Evolutionary conservation across 1,140 invertebrate species (phyloP).

Genomic region (Stegodyphus mimosarum): DNA sequence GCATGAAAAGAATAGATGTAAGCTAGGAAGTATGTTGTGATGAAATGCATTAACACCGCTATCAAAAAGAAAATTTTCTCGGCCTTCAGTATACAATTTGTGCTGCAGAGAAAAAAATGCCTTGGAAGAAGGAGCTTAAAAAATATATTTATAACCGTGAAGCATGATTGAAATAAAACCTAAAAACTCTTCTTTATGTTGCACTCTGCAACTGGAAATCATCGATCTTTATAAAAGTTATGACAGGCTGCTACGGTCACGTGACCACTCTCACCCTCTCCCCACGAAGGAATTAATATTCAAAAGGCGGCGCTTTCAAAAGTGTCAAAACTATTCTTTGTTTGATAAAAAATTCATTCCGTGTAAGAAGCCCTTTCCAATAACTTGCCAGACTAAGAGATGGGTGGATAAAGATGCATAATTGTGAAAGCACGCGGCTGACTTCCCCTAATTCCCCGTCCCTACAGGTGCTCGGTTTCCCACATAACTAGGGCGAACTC

Average conservation of each 20-base stretch:
- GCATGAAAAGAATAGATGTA: too few species aligned
- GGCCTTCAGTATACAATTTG: too few species aligned
- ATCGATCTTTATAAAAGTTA: conserved; percentile 50
- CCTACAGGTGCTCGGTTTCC: conserved; percentile 25
- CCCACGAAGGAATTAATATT: conserved; percentile 30
- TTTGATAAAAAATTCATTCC: conserved; percentile 52
- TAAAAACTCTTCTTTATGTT: not conserved
- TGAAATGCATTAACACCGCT: too few species aligned
- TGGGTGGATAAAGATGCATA: conserved; percentile 39
- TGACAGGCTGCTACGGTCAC: conserved; percentile 35
- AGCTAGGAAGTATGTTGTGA: too few species aligned
- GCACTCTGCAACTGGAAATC: not conserved
- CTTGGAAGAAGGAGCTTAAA: too few species aligned
- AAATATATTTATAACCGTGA: too few species aligned
- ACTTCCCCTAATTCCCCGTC: not conserved
- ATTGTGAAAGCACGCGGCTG: conserved; percentile 47
- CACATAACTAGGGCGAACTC: not conserved
- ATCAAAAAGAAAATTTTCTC: too few species aligned
- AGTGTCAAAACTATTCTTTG: conserved; percentile 56
- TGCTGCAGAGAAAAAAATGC: too few species aligned
- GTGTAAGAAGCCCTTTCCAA: conserved; percentile 42
- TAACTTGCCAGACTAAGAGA: conserved; percentile 22
- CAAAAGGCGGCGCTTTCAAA: conserved; percentile 44
- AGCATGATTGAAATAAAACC: not conserved
- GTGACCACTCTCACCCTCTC: conserved; percentile 27